phyloP scores from a whole-genome alignment of 2,888 invertebrate species.

The Watsonalla binaria region DNA sequence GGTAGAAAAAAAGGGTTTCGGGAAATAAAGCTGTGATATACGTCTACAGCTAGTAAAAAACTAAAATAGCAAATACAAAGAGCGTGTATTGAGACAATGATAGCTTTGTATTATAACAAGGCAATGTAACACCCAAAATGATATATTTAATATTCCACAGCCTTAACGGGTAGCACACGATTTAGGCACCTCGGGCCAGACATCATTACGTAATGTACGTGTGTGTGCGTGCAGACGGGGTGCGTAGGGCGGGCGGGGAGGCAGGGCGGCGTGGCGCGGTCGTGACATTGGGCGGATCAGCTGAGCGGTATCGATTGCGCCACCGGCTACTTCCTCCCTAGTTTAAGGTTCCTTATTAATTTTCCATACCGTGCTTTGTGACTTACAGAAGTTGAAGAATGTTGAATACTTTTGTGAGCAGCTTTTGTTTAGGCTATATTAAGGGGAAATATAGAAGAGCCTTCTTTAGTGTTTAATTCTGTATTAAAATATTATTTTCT shows the following conservation, averaged over 20 bases:
- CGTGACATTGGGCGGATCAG: conserved; percentile 77
- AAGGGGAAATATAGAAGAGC: too few relatives aligned
- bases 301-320: conserved; percentile 68
- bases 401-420: conserved; percentile 41
- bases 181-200: not conserved
- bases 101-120: not conserved
- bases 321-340: conserved; percentile 48
- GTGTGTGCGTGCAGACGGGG: conserved; percentile 16
- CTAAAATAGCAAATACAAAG: too few relatives aligned
- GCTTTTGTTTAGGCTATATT: not conserved
- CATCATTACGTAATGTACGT: conserved; percentile 1
- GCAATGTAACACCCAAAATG: not conserved
- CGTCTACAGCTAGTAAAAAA: too few relatives aligned
- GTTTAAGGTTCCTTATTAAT: conserved; percentile 60
- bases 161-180: not conserved
- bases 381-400: conserved; percentile 17
- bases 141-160: not conserved
- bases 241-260: conserved; percentile 25
- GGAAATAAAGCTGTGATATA: too few relatives aligned
- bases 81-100: not conserved
- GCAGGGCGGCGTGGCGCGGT: conserved; percentile 37
- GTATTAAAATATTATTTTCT: too few relatives aligned
- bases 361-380: conserved; percentile 46
- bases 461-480: too few relatives aligned
- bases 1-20: too few relatives aligned